These are phyloP conservation scores for Corythoichthys intestinalis DNA, from an alignment of 2,113 vertebrate genomes.

Conservation along the genomic window DNA sequence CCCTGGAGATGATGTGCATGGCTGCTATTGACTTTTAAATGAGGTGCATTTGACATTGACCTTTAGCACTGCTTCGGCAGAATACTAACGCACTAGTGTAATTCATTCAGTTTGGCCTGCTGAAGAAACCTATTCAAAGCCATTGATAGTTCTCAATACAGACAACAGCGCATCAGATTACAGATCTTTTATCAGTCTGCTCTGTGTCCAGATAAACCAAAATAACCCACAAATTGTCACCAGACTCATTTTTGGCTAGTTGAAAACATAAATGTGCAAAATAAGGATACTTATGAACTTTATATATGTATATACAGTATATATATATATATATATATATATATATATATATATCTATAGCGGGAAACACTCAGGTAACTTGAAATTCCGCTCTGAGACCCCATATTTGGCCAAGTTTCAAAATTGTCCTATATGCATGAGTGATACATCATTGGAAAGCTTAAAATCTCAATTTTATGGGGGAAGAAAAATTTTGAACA, in stretches of 20 bases:
- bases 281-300: constrained; percentile 17
- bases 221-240: constrained; percentile 32
- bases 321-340: too few species aligned
- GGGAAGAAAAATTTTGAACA: too few species aligned
- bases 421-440: too few species aligned
- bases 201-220: constrained; percentile 39
- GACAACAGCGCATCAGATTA: constrained; percentile 58
- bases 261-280: constrained; percentile 11
- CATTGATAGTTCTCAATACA: constrained; percentile 55
- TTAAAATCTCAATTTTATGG: too few species aligned
- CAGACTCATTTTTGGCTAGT: constrained; percentile 31
- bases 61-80: constrained; percentile 65
- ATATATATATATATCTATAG: too few species aligned
- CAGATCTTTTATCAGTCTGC: constrained; percentile 58
- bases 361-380: too few species aligned
- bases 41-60: constrained; percentile 75
- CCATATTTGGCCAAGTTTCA: too few species aligned
- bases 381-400: too few species aligned
- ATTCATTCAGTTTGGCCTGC: constrained; percentile 60
- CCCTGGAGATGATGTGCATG: constrained; percentile 72
- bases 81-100: constrained; percentile 72
- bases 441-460: too few species aligned
- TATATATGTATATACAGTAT: too few species aligned
- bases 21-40: constrained; percentile 77
- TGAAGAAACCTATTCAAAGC: constrained; percentile 55